phyloP scores from a whole-genome alignment of 2,888 invertebrate genomes.

The Suillia variegata region DNA sequence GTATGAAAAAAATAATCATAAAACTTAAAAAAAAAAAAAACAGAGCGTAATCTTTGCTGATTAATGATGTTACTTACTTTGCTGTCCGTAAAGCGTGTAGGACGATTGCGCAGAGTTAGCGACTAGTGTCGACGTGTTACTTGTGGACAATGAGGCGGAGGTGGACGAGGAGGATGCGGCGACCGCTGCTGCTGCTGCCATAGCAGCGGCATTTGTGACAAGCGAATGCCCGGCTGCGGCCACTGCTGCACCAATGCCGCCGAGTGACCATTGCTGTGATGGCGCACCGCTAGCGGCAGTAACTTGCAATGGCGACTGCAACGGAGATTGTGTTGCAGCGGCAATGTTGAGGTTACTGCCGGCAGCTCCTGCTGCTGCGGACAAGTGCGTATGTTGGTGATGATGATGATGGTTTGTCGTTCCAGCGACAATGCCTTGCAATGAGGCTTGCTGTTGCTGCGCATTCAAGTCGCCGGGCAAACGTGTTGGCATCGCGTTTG shows the following conservation, averaged over 20 bases:
- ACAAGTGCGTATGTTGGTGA: conserved; percentile 13
- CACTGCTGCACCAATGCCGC: conserved; percentile 47
- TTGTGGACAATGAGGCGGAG: background rate
- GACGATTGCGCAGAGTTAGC: conserved; percentile 18
- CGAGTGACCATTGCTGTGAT: conserved; percentile 51
- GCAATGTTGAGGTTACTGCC: background rate
- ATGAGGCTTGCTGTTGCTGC: conserved; percentile 27
- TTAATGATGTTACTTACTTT: conserved; percentile 48
- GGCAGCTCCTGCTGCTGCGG: conserved; percentile 1
- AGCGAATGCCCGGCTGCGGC: conserved; percentile 13
- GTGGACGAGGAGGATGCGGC: background rate
- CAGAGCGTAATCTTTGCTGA: too few relatives aligned
- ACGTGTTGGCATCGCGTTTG: conserved; percentile 45
- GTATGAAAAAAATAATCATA: background rate
- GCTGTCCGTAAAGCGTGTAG: conserved; percentile 44
- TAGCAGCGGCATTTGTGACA: background rate
- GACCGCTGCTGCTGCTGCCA: conserved; percentile 22
- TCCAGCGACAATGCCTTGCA: conserved; percentile 10
- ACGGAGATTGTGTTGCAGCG: conserved; percentile 7
- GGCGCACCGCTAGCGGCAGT: conserved; percentile 1
- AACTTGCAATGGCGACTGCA: conserved; percentile 10
- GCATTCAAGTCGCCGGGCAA: conserved; percentile 33
- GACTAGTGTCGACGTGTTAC: background rate
- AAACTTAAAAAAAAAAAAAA: too few relatives aligned
- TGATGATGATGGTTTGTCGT: conserved; percentile 6